These are phyloP conservation scores for Conops quadrifasciatus DNA, from an alignment of 2,888 invertebrate genomes.

Conservation along the genomic window DNA sequence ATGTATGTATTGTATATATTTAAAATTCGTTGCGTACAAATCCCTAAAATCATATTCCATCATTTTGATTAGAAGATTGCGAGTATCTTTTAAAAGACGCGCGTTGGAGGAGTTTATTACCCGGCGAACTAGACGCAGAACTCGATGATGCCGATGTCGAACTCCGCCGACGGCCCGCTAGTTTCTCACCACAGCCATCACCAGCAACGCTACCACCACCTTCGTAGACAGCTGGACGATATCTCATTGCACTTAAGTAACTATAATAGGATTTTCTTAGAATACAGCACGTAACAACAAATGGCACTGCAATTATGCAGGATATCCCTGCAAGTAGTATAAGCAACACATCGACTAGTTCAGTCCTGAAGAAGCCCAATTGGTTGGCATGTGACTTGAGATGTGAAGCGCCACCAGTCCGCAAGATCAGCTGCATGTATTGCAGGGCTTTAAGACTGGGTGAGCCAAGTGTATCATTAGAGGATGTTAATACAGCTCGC, in stretches of 20 bases:
- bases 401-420: conserved; percentile 57
- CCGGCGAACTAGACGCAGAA: conserved; percentile 14
- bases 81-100: neutral
- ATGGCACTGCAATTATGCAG: conserved; percentile 61
- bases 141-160: conserved; percentile 23
- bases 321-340: conserved; percentile 57
- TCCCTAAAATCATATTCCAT: no score
- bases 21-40: no score
- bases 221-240: neutral
- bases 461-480: conserved; percentile 48
- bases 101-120: neutral
- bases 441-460: conserved; percentile 56
- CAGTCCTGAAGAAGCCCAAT: conserved; percentile 58
- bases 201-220: conserved; percentile 1
- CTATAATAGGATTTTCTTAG: conserved; percentile 57
- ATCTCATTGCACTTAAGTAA: conserved; percentile 13
- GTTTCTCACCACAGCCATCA: neutral
- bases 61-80: neutral
- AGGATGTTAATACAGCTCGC: conserved; percentile 47
- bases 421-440: conserved; percentile 60
- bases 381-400: conserved; percentile 60
- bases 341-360: conserved; percentile 61
- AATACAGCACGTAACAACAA: conserved; percentile 58
- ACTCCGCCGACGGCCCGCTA: conserved; percentile 4
- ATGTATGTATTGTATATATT: no score